Percentiles rank a stretch among this genome's conserved stretches.
phyloP scores from a whole-genome alignment of 2,797 vertebrate genomes.

The Forpus xanthops region DNA sequence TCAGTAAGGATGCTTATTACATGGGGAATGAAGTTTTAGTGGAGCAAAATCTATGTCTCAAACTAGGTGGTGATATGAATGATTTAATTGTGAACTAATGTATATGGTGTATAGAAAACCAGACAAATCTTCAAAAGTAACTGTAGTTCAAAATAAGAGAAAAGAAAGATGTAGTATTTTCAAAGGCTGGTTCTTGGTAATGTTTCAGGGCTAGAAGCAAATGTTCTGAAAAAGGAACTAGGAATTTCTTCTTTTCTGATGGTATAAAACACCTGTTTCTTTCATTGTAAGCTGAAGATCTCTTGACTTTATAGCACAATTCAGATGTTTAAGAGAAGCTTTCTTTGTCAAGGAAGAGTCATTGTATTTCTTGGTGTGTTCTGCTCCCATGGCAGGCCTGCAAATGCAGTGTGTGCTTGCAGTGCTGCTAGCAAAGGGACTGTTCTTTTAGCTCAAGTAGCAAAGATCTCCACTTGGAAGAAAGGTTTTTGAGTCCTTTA shows the following conservation, averaged over 20 bases:
- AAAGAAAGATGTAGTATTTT: neutral
- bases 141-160: neutral
- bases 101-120: neutral
- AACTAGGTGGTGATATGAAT: neutral
- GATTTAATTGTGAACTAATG: neutral
- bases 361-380: neutral
- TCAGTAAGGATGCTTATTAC: neutral
- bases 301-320: neutral
- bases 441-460: constrained; percentile 18
- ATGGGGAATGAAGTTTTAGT: neutral
- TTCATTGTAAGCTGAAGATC: neutral
- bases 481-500: neutral
- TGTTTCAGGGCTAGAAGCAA: neutral
- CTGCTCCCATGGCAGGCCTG: neutral
- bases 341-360: neutral
- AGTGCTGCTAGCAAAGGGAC: neutral
- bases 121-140: neutral
- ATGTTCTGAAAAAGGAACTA: neutral
- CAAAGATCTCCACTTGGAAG: neutral
- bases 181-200: neutral
- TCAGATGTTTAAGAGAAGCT: neutral
- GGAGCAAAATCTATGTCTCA: neutral
- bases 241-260: neutral
- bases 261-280: neutral
- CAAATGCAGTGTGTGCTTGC: fast-evolving